These are phyloP conservation scores for Rhadinocentrus ornatus DNA, from an alignment of 2,797 vertebrate species.

Conservation along the genomic window DNA sequence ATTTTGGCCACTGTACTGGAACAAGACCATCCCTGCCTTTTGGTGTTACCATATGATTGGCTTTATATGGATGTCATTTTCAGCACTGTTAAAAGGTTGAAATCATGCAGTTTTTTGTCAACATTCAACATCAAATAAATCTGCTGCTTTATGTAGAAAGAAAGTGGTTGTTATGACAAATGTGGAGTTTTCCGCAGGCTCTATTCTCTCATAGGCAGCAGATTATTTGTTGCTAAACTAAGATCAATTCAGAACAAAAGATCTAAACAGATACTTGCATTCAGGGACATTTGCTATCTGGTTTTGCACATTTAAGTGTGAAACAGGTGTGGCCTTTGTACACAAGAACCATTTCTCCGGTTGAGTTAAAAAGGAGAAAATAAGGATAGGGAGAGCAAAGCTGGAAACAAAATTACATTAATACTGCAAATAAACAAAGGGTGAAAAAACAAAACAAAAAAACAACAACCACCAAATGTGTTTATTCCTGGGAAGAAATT, in stretches of 20 bases:
- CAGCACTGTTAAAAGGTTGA: constrained; percentile 30
- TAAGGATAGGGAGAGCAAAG: neutral
- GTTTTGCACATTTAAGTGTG: constrained; percentile 51
- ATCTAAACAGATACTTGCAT: constrained; percentile 64
- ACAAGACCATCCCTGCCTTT: constrained; percentile 29
- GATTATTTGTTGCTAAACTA: constrained; percentile 67
- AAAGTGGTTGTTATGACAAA: constrained; percentile 60
- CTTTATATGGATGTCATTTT: constrained; percentile 35
- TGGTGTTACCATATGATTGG: constrained; percentile 18
- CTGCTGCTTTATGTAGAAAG: constrained; percentile 31
- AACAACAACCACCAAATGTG: constrained; percentile 10
- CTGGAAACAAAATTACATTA: constrained; percentile 16
- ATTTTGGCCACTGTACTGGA: constrained; percentile 2
- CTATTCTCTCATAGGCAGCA: constrained; percentile 28
- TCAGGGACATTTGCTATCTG: constrained; percentile 56
- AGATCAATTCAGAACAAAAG: constrained; percentile 75
- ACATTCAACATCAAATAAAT: constrained; percentile 31
- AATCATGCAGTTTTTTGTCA: constrained; percentile 32
- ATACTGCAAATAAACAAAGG: constrained; percentile 22
- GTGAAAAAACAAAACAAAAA: constrained; percentile 1
- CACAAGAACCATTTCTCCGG: constrained; percentile 8
- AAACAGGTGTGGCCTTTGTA: constrained; percentile 43
- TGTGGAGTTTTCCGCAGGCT: constrained; percentile 50
- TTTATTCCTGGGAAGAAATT: neutral
- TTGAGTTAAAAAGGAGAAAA: constrained; percentile 11